Evolutionary conservation across 2,797 vertebrate genomes (phyloP), one percentile per base, ranked within the genome.

Genomic region (Clarias fuscus): DNA sequence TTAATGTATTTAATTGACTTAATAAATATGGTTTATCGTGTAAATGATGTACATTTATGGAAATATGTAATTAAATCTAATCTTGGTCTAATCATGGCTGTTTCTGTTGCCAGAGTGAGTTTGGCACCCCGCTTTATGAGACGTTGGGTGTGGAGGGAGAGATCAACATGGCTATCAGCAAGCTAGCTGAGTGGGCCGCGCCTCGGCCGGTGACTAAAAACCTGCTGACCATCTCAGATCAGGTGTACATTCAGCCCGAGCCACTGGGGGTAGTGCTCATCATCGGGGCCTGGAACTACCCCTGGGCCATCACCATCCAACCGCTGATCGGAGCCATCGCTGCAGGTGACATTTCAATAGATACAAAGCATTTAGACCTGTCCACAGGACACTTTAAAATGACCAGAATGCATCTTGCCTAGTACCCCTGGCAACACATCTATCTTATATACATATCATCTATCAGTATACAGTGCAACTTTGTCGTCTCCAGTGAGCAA

Each of bases 271-370:
- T 99, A 89, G 96, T 97, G 92, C 95, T 99, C 27, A 78, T 98
- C 90, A 97, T 99, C 0, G 97, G 97, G 1, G 92, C 97, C 72
- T 99, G 98, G 97, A 99, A 98, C 91, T 98, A 97, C 90, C 98
- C 98, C 7, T 96, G 98, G 83, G 92, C 90, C 0, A 94, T 99
- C 89, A 86, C 95, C 77, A 88, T 98, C 71, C 96, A 96, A 86
- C 98, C 98, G 0, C 90, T 98, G 85, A 91, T 97, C 0, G 98
- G 97, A 58, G 97, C 97, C 91, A 98, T 99, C 0, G 97, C 97
- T 3, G 97, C 97, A 89, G 98, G 97, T 99, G 93, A 22, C 0
- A 20, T 75, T 30, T 58, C 8, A 4, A 3, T 5, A 30, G 5
- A 68, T 5, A 30, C 65, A 15, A 5, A 58, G 10, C 10, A 70